Evolutionary conservation across 2,888 invertebrate species (phyloP), one percentile per base, ranked within the genome.

Genomic region (Agrochola circellaris): DNA sequence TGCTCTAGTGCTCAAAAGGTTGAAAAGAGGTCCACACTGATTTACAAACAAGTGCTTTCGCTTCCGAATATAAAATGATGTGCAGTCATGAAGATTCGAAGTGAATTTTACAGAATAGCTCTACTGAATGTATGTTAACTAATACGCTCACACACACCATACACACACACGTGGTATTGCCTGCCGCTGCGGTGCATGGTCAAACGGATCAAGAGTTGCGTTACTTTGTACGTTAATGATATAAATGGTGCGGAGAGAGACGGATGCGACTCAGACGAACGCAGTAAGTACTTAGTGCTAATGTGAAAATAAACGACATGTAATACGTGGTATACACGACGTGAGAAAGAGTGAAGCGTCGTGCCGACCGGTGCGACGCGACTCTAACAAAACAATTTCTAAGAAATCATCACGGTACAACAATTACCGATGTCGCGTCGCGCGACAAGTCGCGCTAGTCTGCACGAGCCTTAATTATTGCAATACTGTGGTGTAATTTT

Each of bases 181-280:
- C n/a, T 26, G 17, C 48, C 26, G 34, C 26, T 23, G 48, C 23
- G 15, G 20, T 34, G 48, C 1, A 61, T 2, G 56, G 1, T 75
- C 1, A 60, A 51, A 3, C 6, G 26, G 23, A 48, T 48, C 11
- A 74, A 23, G 3, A 74, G 30, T n/a, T 20, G 8, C 30, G 15
- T 64, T 34, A 45, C 45, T 48, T 48, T 66, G 34, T 67, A 54
- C 20, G 38, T 62, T 34, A 45, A 67, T 45, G 9, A 60, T 17
- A 61, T 61, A 42, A 58, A 45, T 56, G 54, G 11, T 5, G 45
- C n/a, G 20, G 17, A 26, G 26, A 64, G 23, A 23, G 34, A 77
- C 64, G 75, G 65, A 75, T 77, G 77, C 38, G 8, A 54, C 26
- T 23, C 54, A 76, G 77, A 76, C 75, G 17, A 45, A 30, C 23